Percentiles rank a stretch among this genome's conserved stretches.
Conservation (phyloP, 2,888 invertebrate species). For the Harpalus rufipes region DNA sequence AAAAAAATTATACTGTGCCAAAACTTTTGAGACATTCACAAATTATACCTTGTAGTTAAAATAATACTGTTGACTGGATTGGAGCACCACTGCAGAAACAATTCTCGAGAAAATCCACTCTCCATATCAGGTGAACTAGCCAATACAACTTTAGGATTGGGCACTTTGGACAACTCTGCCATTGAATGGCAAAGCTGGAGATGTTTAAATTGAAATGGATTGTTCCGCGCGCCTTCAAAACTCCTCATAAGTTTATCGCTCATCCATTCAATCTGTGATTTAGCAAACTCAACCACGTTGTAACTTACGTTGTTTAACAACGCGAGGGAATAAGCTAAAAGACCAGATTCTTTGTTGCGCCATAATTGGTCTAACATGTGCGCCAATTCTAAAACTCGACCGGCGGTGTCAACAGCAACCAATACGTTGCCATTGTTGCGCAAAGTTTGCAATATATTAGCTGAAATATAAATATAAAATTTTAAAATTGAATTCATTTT, state of each 20-base stretch:
- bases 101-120: slow-evolving; percentile 94
- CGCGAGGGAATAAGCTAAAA: slow-evolving; percentile 95
- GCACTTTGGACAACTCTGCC: slow-evolving; percentile 90
- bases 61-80: slow-evolving; percentile 96
- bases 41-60: slow-evolving; percentile 87
- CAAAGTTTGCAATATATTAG: slow-evolving; percentile 95
- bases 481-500: too few species aligned
- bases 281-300: slow-evolving; percentile 99
- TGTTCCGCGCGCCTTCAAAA: slow-evolving; percentile 93
- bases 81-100: slow-evolving; percentile 96
- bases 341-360: slow-evolving; percentile 96
- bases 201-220: slow-evolving; percentile 97
- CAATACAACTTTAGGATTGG: slow-evolving; percentile 96
- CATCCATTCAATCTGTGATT: slow-evolving; percentile 99
- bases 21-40: too few species aligned
- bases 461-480: slow-evolving; percentile 78
- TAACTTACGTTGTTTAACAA: slow-evolving; percentile 97
- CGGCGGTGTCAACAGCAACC: slow-evolving; percentile 97
- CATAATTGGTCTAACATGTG: slow-evolving; percentile 97
- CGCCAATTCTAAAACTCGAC: slow-evolving; percentile 95
- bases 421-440: slow-evolving; percentile 97
- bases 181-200: slow-evolving; percentile 96
- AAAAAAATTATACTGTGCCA: too few species aligned
- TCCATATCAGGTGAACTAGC: slow-evolving; percentile 98
- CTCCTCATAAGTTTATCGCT: slow-evolving; percentile 97